phyloP scores from a whole-genome alignment of 37 sponge, comb jelly and placozoan genomes.

The Lycopodina hypogea region DNA sequence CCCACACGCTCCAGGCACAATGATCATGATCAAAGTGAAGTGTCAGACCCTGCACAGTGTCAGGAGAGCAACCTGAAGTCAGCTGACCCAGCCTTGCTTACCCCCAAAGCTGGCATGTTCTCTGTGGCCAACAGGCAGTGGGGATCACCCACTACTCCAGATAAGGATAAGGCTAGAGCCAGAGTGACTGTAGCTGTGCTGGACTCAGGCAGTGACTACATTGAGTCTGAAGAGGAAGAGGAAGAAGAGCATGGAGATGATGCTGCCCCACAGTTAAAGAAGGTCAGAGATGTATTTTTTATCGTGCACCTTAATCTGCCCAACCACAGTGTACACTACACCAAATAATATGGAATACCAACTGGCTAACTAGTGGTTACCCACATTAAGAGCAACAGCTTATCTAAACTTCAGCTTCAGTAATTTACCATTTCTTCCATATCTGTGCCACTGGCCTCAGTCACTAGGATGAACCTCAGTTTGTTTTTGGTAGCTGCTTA shows the following conservation, averaged over 20 bases:
- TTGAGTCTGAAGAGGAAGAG: constrained; percentile 69
- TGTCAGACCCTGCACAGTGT: too few species aligned
- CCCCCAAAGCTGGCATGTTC: constrained; percentile 26
- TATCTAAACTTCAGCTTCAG: too few species aligned
- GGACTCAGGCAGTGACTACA: constrained; percentile 86
- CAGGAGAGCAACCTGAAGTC: too few species aligned
- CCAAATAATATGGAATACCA: too few species aligned
- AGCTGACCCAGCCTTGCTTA: neutral
- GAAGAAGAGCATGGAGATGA: neutral
- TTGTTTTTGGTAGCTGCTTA: too few species aligned
- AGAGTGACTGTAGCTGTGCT: neutral
- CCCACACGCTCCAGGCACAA: neutral
- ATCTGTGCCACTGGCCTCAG: too few species aligned
- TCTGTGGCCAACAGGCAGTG: constrained; percentile 9
- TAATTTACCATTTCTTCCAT: too few species aligned
- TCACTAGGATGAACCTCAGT: too few species aligned
- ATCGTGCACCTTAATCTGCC: too few species aligned
- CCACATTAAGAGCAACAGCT: too few species aligned
- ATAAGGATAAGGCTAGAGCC: neutral
- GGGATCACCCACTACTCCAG: neutral
- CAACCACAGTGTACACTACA: too few species aligned
- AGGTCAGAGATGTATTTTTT: neutral
- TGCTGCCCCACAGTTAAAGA: neutral
- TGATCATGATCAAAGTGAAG: neutral
- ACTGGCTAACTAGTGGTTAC: too few species aligned